Conservation (phyloP, 2,797 vertebrate species). For the Sebastiscus tertius region DNA sequence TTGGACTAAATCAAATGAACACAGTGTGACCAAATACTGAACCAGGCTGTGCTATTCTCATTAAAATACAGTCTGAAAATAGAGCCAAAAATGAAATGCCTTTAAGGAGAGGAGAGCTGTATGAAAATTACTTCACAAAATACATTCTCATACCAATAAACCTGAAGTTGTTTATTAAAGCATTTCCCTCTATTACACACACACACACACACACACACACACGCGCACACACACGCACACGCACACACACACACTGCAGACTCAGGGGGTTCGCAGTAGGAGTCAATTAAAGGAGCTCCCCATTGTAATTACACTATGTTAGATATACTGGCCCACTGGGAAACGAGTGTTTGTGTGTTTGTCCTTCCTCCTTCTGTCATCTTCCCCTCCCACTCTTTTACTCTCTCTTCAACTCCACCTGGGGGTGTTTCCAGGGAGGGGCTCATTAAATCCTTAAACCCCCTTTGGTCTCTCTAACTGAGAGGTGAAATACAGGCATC, state of each 20-base stretch:
- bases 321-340: constrained; percentile 59
- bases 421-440: constrained; percentile 45
- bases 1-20: constrained; percentile 8
- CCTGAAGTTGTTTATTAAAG: constrained; percentile 49
- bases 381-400: constrained; percentile 55
- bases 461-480: constrained; percentile 21
- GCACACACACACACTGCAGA: not conserved
- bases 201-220: not conserved
- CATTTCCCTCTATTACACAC: not conserved
- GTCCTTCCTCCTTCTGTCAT: constrained; percentile 66
- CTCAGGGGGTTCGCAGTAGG: constrained; percentile 39
- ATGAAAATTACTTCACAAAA: constrained; percentile 17
- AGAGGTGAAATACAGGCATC: constrained; percentile 21
- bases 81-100: not conserved
- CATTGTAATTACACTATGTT: constrained; percentile 70
- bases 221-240: constrained; percentile 1
- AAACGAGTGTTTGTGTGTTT: constrained; percentile 52
- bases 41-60: not conserved
- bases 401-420: constrained; percentile 47
- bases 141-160: constrained; percentile 31
- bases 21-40: not conserved
- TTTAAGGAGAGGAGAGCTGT: not conserved
- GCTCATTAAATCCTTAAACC: constrained; percentile 48
- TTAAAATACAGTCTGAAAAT: not conserved
- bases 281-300: constrained; percentile 74